These are phyloP conservation scores for Neosalanx taihuensis DNA, from an alignment of 2,797 vertebrate genomes.

Conservation along the genomic window DNA sequence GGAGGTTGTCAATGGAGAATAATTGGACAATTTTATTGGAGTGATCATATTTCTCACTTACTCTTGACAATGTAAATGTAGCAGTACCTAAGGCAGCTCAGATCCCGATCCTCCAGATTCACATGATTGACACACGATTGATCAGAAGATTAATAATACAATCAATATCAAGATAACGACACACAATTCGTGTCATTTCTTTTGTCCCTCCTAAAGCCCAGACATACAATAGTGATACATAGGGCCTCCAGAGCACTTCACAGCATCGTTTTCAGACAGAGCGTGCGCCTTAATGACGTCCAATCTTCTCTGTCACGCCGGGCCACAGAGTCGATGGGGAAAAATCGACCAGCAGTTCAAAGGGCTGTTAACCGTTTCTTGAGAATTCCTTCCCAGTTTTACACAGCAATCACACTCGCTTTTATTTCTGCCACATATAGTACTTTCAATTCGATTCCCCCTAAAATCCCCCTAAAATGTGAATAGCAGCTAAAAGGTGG, in stretches of 20 bases:
- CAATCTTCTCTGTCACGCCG: slow-evolving; percentile 74
- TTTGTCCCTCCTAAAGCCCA: slow-evolving; percentile 29
- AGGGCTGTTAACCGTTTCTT: slow-evolving; percentile 66
- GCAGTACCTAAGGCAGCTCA: too few species aligned
- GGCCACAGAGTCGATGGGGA: slow-evolving; percentile 65
- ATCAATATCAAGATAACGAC: neutral
- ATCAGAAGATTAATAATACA: neutral
- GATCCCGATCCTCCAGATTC: too few species aligned
- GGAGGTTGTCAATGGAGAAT: slow-evolving; percentile 97
- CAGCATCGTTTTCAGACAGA: slow-evolving; percentile 51
- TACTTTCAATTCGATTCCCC: neutral
- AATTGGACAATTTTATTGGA: slow-evolving; percentile 97
- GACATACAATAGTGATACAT: slow-evolving; percentile 57
- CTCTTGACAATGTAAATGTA: neutral
- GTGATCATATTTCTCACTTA: slow-evolving; percentile 93
- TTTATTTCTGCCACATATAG: slow-evolving; percentile 49
- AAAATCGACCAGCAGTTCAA: slow-evolving; percentile 67
- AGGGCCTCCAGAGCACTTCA: slow-evolving; percentile 63
- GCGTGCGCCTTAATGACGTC: slow-evolving; percentile 69
- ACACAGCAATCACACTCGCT: slow-evolving; percentile 45
- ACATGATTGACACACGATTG: neutral
- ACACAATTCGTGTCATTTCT: neutral
- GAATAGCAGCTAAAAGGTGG: neutral
- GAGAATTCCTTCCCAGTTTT: slow-evolving; percentile 57
- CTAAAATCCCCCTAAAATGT: neutral